These are phyloP conservation scores for Tichodroma muraria DNA, from an alignment of 2,113 vertebrate genomes.

Conservation along the genomic window DNA sequence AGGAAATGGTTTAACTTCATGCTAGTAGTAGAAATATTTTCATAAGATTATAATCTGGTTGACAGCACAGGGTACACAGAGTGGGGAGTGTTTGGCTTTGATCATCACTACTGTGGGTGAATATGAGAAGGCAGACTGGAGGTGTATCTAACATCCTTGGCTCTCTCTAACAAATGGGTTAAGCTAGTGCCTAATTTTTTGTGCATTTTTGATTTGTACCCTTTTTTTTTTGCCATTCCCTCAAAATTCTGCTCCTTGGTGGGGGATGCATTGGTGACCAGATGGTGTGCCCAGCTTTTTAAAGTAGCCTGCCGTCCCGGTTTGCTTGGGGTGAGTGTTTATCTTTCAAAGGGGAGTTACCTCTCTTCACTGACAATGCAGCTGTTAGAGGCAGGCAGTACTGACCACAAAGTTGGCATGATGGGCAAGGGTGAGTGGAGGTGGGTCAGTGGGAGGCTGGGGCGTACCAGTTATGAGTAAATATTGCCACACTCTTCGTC, in stretches of 20 bases:
- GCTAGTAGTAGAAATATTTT: conserved; percentile 6
- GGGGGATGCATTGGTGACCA: background rate
- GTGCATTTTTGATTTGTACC: conserved; percentile 7
- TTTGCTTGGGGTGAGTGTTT: conserved; percentile 20
- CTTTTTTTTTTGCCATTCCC: background rate
- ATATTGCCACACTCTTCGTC: conserved; percentile 51
- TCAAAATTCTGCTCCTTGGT: background rate
- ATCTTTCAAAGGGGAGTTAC: conserved; percentile 32
- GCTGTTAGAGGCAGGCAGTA: background rate
- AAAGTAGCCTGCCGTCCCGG: background rate
- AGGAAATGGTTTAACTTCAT: conserved; percentile 1
- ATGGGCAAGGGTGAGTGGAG: background rate
- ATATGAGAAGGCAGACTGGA: background rate
- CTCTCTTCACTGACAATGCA: conserved; percentile 24
- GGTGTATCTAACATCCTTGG: background rate
- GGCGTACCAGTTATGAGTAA: conserved; percentile 29
- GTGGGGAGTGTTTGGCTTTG: background rate
- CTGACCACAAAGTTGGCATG: background rate
- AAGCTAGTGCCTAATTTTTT: conserved; percentile 22
- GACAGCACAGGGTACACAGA: conserved; percentile 9
- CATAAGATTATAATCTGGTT: background rate
- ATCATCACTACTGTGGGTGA: background rate
- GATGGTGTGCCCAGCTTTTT: background rate
- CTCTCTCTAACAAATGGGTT: background rate
- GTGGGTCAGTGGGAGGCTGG: background rate